Conservation (phyloP, 2,113 vertebrate species). For the Sylvia atricapilla region DNA sequence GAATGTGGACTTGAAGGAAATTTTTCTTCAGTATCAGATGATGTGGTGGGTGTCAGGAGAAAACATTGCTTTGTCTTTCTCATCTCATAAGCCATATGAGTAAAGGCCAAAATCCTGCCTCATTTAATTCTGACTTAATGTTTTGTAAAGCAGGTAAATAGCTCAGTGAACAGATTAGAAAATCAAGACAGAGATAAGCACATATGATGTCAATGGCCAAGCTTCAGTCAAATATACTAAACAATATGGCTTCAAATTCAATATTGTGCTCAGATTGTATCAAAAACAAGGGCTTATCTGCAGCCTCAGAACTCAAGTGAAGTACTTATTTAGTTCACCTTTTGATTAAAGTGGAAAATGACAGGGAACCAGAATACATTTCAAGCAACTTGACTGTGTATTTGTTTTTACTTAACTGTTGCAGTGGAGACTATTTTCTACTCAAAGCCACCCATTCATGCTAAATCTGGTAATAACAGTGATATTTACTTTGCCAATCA, state of each 20-base stretch:
- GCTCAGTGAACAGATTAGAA: neutral
- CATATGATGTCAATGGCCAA: neutral
- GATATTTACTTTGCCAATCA: slow-evolving; percentile 11
- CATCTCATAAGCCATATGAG: neutral
- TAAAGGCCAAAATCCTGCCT: neutral
- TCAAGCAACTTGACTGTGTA: neutral
- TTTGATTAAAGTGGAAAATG: slow-evolving; percentile 33
- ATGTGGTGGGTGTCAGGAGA: neutral
- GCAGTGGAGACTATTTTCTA: neutral
- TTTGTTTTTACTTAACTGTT: slow-evolving; percentile 38
- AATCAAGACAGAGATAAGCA: neutral
- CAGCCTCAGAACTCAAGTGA: neutral
- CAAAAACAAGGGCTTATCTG: neutral
- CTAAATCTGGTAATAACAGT: slow-evolving; percentile 5
- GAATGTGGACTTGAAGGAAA: neutral
- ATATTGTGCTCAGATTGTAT: neutral
- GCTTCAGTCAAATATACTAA: neutral
- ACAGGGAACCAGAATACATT: neutral
- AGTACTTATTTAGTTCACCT: slow-evolving; percentile 6
- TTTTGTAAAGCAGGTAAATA: neutral
- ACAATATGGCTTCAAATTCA: neutral
- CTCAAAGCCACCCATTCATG: neutral
- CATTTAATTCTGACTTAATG: neutral
- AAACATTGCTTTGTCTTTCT: neutral
- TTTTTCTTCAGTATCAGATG: neutral